phyloP scores from a whole-genome alignment of 1,140 invertebrate species.

The Aphelenchoides fujianensis region DNA sequence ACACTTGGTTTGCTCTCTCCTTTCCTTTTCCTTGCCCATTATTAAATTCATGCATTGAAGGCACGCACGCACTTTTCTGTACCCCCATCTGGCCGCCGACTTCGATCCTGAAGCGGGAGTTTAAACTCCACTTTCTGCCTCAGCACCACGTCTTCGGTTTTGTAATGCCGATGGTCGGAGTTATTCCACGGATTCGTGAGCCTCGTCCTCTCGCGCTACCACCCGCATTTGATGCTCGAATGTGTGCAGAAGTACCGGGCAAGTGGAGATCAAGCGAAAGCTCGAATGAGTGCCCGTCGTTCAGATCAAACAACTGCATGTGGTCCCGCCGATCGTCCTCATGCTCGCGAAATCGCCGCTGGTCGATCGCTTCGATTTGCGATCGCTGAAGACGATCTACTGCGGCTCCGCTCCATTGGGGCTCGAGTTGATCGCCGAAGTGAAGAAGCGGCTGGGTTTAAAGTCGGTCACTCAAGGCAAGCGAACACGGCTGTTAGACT shows the following conservation, averaged over 20 bases:
- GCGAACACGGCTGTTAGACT: not conserved
- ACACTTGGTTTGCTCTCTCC: not conserved
- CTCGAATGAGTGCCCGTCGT: not conserved
- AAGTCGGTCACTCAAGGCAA: constrained; percentile 15
- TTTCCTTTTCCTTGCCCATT: no score
- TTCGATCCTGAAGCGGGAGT: constrained; percentile 8
- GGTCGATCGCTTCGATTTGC: constrained; percentile 10
- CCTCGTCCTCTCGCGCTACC: constrained; percentile 74
- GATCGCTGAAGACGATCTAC: constrained; percentile 3
- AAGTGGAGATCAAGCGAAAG: constrained; percentile 61
- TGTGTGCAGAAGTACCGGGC: constrained; percentile 69
- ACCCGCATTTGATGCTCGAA: constrained; percentile 70
- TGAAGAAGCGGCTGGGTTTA: constrained; percentile 7
- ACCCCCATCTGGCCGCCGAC: not conserved
- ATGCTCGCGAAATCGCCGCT: constrained; percentile 9
- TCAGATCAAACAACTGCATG: constrained; percentile 9
- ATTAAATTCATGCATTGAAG: no score
- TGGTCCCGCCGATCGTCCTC: constrained; percentile 20
- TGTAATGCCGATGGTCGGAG: constrained; percentile 57
- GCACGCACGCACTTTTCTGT: not conserved
- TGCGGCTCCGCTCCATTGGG: constrained; percentile 8
- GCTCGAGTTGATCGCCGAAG: not conserved
- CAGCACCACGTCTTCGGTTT: constrained; percentile 82
- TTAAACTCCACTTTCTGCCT: constrained; percentile 69
- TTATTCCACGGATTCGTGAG: constrained; percentile 70